Evolutionary conservation across 1,140 invertebrate genomes (phyloP).

Genomic region (Latrodectus geometricus): DNA sequence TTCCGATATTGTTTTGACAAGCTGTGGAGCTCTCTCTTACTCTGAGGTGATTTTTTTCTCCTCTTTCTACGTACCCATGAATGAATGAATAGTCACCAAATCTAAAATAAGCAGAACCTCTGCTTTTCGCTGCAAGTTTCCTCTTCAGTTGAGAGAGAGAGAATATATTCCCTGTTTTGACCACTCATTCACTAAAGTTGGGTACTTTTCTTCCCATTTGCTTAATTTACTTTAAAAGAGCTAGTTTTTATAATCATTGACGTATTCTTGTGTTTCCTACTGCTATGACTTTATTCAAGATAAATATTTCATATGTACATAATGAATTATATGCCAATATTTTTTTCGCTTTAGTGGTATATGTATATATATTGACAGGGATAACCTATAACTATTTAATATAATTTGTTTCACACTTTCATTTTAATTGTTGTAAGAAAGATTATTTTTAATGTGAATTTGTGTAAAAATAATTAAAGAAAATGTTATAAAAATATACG

Average conservation of each 20-base stretch:
- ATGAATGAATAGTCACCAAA: constrained; percentile 29
- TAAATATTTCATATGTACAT: too few species aligned
- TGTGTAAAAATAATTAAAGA: too few species aligned
- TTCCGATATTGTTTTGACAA: constrained; percentile 54
- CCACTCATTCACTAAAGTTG: background rate
- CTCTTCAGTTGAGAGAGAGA: background rate
- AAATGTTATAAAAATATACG: too few species aligned
- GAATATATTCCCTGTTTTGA: background rate
- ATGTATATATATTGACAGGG: too few species aligned
- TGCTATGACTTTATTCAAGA: too few species aligned
- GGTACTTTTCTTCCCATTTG: background rate
- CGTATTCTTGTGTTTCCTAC: background rate
- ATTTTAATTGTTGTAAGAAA: too few species aligned
- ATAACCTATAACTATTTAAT: too few species aligned
- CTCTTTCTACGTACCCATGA: background rate
- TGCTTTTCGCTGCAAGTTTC: constrained; percentile 2
- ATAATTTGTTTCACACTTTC: too few species aligned
- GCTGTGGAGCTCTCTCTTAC: constrained; percentile 27
- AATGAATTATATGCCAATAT: too few species aligned
- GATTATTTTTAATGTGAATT: too few species aligned
- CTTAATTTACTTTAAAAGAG: background rate
- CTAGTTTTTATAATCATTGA: background rate
- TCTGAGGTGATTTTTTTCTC: background rate
- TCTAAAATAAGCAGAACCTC: constrained; percentile 24
- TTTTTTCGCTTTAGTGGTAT: too few species aligned